Evolutionary conservation across 2,113 vertebrate species (phyloP).

Genomic region (Rhombomys opimus): DNA sequence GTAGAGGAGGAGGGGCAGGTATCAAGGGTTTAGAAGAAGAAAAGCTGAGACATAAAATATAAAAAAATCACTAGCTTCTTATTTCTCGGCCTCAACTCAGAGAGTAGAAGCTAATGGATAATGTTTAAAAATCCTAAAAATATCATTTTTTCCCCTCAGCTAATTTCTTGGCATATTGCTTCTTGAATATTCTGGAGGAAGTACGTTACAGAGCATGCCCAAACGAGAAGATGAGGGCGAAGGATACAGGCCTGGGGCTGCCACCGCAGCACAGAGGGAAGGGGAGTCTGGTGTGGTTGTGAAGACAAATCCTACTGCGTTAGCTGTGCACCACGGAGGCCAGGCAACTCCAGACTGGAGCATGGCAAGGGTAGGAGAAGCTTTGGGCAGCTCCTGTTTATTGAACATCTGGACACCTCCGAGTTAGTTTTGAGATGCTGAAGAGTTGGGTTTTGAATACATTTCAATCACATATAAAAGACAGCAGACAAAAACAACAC

Average conservation of each 20-base stretch:
- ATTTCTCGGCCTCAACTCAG: not conserved
- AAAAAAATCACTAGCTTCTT: not conserved
- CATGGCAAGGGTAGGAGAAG: not conserved
- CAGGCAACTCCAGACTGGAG: no score
- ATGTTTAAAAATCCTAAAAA: not conserved
- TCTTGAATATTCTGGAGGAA: not conserved
- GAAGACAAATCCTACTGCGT: not conserved
- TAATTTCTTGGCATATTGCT: not conserved
- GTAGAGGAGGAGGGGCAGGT: not conserved
- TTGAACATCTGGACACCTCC: not conserved
- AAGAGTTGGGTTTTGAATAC: slow-evolving; percentile 14
- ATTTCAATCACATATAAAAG: slow-evolving; percentile 1
- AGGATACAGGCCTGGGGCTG: not conserved
- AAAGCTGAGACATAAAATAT: not conserved
- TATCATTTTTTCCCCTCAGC: not conserved
- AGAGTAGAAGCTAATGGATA: not conserved
- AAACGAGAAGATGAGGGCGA: not conserved
- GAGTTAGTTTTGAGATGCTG: not conserved
- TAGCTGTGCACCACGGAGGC: not conserved
- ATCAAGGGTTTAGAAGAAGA: not conserved
- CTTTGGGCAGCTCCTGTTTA: not conserved
- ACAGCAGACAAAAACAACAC: not conserved
- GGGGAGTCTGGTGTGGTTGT: not conserved
- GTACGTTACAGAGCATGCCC: not conserved
- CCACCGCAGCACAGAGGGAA: not conserved